Evolutionary conservation across 2,113 vertebrate species (phyloP), one percentile per base, ranked within the genome.

Genomic region (Oostethus manadensis): DNA sequence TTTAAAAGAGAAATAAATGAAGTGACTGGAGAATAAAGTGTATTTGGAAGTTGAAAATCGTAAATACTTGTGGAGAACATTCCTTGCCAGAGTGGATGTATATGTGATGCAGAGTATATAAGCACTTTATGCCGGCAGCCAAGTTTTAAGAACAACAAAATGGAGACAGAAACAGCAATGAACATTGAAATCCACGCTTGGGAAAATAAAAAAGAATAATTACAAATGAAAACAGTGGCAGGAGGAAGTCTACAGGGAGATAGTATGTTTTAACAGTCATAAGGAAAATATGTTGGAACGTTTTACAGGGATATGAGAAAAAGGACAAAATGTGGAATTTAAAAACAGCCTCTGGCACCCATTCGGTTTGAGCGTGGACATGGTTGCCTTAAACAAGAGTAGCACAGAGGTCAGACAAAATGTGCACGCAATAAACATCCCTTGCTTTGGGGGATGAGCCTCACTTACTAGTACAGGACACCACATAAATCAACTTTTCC

Each of bases 21-120:
- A 4, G 20, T 10, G 17, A 16, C 26, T 38, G 18, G 35, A 7
- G 13, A 40, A 15, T 16, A 35, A 21, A 2, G 1, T 50, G 21
- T 15, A 40, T 40, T 14, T 20, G n/a, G 3, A 15, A 46, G 57
- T 23, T 56, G 2, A 54, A 60, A 44, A 64, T 69, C 68, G 13
- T 83, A 79, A 77, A 82, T 83, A 65, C 86, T 84, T 85, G 73
- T 29, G 22, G 16, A 14, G 53, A 56, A 62, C 50, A 60, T 66
- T 55, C 40, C 57, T 58, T 46, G 51, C 62, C 64, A 47, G n/a
- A 17, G 51, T 53, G 10, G 21, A 22, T n/a, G 45, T 26, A 33
- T 43, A 46, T 26, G 35, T 13, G 21, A 49, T 26, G 10, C 33
- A 40, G 53, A 22, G 40, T 10, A 55, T 51, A 48, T 35, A 44